Conservation (phyloP, 1,140 invertebrate species). For the Nasonia longicornis region DNA sequence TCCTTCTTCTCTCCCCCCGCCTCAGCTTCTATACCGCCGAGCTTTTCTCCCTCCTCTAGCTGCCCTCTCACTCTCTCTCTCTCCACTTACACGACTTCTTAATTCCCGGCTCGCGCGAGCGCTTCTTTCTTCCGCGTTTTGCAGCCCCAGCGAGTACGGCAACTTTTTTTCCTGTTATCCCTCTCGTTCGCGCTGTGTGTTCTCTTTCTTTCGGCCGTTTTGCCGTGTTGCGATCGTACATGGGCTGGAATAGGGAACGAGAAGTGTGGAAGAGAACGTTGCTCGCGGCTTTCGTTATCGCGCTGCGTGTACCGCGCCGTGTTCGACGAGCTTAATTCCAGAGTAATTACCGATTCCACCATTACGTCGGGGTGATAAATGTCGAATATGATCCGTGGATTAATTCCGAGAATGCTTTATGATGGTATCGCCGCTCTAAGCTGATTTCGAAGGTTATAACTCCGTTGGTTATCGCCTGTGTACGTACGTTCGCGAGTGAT, state of each 20-base stretch:
- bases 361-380: neutral
- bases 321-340: constrained; percentile 3
- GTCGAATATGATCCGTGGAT: neutral
- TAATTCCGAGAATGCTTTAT: neutral
- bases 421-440: neutral
- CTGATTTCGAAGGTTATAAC: neutral
- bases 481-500: neutral
- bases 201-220: neutral
- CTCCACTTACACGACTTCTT: constrained; percentile 25
- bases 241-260: neutral
- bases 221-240: neutral
- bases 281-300: neutral
- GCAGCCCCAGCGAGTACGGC: neutral
- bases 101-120: constrained; percentile 18
- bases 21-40: neutral
- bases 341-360: constrained; percentile 7
- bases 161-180: neutral
- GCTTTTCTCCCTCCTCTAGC: neutral
- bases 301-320: neutral
- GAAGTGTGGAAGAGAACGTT: neutral
- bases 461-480: neutral
- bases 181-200: neutral
- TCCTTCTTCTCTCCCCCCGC: neutral
- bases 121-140: constrained; percentile 17
- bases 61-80: neutral